Evolutionary conservation across 2,797 vertebrate species (phyloP).

Genomic region (Hybognathus amarus): DNA sequence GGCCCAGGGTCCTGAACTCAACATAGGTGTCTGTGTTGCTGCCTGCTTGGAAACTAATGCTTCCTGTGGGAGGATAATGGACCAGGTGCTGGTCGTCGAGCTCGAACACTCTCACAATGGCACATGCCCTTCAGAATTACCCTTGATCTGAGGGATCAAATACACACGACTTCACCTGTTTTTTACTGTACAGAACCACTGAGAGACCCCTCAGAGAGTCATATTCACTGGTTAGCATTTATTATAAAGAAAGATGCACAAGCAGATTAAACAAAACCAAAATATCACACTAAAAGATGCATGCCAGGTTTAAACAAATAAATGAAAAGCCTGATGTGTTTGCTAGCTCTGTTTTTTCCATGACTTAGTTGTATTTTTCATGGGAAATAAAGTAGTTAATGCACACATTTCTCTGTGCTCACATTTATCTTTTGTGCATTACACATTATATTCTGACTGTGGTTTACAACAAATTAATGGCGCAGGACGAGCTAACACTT

Average conservation of each 20-base stretch:
- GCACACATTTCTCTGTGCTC: no score
- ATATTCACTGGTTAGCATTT: neutral
- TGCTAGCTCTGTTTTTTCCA: neutral
- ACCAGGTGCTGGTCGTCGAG: conserved; percentile 12
- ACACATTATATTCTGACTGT: neutral
- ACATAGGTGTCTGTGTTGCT: conserved; percentile 33
- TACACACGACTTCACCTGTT: neutral
- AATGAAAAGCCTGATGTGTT: neutral
- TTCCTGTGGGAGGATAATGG: conserved; percentile 16
- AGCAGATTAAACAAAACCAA: no score
- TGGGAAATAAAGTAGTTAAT: neutral
- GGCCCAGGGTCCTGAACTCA: conserved; percentile 47
- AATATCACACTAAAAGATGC: no score
- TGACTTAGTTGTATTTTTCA: neutral
- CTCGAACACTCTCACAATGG: conserved; percentile 5
- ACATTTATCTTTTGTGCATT: neutral
- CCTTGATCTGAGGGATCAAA: neutral
- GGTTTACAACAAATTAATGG: neutral
- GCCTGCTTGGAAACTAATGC: conserved; percentile 30
- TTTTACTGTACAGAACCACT: neutral
- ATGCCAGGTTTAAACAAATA: no score
- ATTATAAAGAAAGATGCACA: no score
- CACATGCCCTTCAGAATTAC: neutral
- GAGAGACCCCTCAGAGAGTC: neutral
- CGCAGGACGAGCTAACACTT: neutral